Percentiles rank a stretch among this genome's conserved stretches.
phyloP scores from a whole-genome alignment of 1,140 invertebrate genomes.

The Anastrepha ludens region DNA sequence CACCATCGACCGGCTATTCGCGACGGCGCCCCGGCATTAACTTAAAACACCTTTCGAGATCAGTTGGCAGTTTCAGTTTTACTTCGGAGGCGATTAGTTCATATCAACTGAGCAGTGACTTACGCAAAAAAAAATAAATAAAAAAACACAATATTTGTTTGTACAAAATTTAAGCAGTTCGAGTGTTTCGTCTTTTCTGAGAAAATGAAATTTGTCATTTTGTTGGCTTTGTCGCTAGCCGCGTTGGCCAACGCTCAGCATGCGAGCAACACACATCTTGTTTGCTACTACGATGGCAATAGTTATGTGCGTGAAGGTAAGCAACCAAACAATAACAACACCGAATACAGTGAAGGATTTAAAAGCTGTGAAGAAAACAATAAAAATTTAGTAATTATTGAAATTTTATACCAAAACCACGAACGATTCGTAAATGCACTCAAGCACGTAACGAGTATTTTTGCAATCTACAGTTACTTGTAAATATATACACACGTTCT shows the following conservation, averaged over 20 bases:
- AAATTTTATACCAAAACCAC: conserved; percentile 11
- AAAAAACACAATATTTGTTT: background rate
- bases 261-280: conserved; percentile 75
- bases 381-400: conserved; percentile 11
- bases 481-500: no score
- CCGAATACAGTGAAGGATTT: background rate
- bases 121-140: background rate
- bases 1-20: background rate
- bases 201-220: conserved; percentile 67
- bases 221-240: conserved; percentile 71
- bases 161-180: conserved; percentile 22
- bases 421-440: background rate
- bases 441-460: background rate
- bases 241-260: conserved; percentile 59
- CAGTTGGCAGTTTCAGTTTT: conserved; percentile 66
- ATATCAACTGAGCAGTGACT: conserved; percentile 45
- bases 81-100: conserved; percentile 67
- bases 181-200: conserved; percentile 2
- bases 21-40: conserved; percentile 25
- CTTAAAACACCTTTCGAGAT: conserved; percentile 48
- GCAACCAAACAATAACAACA: conserved; percentile 63
- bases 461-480: no score
- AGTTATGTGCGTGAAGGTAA: conserved; percentile 81
- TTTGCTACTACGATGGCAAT: conserved; percentile 83
- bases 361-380: background rate